Percentiles rank a stretch among this genome's conserved stretches.
Evolutionary conservation across 2,888 invertebrate genomes (phyloP).

Genomic region (Apeira syringaria): DNA sequence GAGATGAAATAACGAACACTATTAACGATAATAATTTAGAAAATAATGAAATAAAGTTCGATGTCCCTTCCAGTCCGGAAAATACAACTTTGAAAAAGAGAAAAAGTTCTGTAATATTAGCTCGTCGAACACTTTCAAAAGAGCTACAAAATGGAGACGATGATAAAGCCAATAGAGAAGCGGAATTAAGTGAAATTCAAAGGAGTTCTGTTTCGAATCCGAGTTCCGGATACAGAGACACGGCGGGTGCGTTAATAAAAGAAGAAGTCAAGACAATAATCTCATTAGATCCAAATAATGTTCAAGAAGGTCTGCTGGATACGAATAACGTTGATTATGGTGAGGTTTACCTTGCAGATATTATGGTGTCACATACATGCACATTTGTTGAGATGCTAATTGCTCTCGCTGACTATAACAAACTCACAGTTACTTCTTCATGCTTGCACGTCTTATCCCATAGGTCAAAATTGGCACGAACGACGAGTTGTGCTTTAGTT

Average conservation of each 20-base stretch:
- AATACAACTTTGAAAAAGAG: background rate
- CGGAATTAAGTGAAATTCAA: too few relatives aligned
- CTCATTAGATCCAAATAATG: background rate
- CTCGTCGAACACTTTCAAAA: background rate
- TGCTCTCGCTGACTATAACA: too few relatives aligned
- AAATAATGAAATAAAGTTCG: background rate
- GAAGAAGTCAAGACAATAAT: background rate
- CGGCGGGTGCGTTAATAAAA: background rate
- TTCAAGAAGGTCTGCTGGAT: background rate
- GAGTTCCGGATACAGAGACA: background rate
- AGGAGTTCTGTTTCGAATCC: background rate
- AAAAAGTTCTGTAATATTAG: background rate
- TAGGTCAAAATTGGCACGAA: too few relatives aligned
- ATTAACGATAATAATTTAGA: background rate
- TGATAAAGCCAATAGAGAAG: too few relatives aligned
- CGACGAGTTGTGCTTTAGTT: too few relatives aligned
- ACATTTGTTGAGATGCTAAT: too few relatives aligned
- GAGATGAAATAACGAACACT: background rate
- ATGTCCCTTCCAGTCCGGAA: background rate
- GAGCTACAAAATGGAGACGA: too few relatives aligned
- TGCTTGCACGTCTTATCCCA: too few relatives aligned
- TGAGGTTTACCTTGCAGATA: background rate
- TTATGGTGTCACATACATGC: too few relatives aligned
- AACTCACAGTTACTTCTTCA: too few relatives aligned
- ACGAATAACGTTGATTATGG: background rate